Conservation (phyloP, 2,113 vertebrate species). For the Myrmecobius fasciatus region DNA sequence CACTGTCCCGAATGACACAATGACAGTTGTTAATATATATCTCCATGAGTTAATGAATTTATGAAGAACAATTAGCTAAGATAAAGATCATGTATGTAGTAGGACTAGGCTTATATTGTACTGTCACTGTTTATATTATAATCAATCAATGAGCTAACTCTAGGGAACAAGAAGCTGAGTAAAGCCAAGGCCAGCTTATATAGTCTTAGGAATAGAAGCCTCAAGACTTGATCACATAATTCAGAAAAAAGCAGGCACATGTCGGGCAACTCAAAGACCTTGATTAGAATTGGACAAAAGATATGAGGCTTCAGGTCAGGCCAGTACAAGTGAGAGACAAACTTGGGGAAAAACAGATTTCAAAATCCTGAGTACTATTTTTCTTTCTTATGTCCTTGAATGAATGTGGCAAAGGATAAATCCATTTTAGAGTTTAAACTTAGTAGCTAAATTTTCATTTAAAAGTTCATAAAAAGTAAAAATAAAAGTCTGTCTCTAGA, state of each 20-base stretch:
- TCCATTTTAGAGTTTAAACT: neutral
- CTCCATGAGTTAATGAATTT: neutral
- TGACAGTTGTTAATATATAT: neutral
- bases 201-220: neutral
- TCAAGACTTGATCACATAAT: neutral
- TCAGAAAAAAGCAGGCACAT: neutral
- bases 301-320: neutral
- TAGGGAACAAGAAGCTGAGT: neutral
- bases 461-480: neutral
- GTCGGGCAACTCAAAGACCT: neutral
- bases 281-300: neutral
- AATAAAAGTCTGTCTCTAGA: neutral
- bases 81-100: neutral
- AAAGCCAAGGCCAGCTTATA: neutral
- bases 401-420: neutral
- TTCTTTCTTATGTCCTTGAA: neutral
- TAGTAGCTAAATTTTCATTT: neutral
- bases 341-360: neutral
- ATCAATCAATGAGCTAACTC: neutral
- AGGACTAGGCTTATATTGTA: neutral
- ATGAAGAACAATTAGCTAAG: neutral
- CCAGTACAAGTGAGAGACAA: neutral
- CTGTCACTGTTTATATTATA: neutral
- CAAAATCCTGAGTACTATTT: neutral
- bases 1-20: neutral